Evolutionary conservation across 2,888 invertebrate species (phyloP).

Genomic region (Eupeodes luniger): DNA sequence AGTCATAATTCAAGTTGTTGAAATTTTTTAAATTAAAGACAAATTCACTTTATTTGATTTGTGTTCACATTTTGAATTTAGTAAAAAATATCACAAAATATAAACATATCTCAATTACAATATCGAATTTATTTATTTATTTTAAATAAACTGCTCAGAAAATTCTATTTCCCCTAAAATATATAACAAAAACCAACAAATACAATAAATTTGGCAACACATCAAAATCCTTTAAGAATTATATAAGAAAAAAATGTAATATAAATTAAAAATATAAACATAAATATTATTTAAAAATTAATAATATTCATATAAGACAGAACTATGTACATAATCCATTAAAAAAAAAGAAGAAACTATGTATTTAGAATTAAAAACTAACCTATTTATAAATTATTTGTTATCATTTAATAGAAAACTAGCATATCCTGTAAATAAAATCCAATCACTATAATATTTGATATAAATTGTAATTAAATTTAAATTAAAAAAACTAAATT

Average conservation of each 20-base stretch:
- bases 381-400: not conserved
- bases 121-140: slow-evolving; percentile 29
- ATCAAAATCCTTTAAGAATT: slow-evolving; percentile 11
- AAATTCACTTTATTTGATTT: not conserved
- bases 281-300: not conserved
- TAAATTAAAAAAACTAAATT: not conserved
- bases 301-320: too few species aligned
- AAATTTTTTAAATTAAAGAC: too few species aligned
- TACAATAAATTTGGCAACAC: slow-evolving; percentile 13
- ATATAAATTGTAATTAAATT: slow-evolving; percentile 24
- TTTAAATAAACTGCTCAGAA: slow-evolving; percentile 3
- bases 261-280: not conserved
- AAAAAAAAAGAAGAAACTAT: not conserved
- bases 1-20: too few species aligned
- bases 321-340: slow-evolving; percentile 11
- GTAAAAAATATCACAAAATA: not conserved
- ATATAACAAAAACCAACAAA: not conserved
- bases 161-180: not conserved
- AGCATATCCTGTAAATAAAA: slow-evolving; percentile 61
- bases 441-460: not conserved
- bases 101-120: not conserved
- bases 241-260: slow-evolving; percentile 7
- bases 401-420: not conserved
- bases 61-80: too few species aligned
- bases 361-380: not conserved